Base-by-base conservation (phyloP, 2,888 invertebrate genomes). In the Epirrhoe alternata region DNA sequence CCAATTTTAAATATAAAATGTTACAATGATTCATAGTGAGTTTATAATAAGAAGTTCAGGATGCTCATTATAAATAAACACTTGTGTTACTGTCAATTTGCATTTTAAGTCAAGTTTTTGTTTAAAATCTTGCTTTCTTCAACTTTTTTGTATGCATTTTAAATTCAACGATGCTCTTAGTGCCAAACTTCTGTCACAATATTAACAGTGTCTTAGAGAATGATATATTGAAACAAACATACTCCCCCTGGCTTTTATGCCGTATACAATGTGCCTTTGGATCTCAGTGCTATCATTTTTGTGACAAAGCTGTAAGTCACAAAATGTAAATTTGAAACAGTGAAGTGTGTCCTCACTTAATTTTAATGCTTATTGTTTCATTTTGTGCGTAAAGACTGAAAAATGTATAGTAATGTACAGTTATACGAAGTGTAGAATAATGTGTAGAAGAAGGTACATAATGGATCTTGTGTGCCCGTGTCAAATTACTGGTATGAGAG, bases 11-110 rank as follows among this genome's bases (percentile, higher is more conserved):
- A 61, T 55, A 55, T 69, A 64, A 68, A 74, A 75, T 76, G 75
- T 71, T 69, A 71, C 68, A 64, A 75, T 76, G 54, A 70, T 68
- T 67, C 65, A 76, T 81, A 78, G 77, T 72, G 75, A 78, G 70
- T 73, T 76, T 71, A 78, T 74, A 66, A 75, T 79, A 74, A 81
- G 77, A 81, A 78, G 82, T 82, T 89, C 89, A 89, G 89, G 87
- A 88, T 90, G 87, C 91, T 92, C 91, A 91, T 92, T 90, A 88
- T 90, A 88, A 83, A 71, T 65, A 57, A 66, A 76, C 73, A 64
- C 74, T 77, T 75, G 74, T 69, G 68, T 72, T 66, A 77, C 85
- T 83, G 86, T 85, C 85, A 81, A 76, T 77, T 75, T 80, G 86
- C 81, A 82, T 79, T 84, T 69, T 61, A 24, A 49, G 30, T 57